Evolutionary conservation across 2,113 vertebrate species (phyloP), one percentile per base, ranked within the genome.

Genomic region (Sialia sialis): DNA sequence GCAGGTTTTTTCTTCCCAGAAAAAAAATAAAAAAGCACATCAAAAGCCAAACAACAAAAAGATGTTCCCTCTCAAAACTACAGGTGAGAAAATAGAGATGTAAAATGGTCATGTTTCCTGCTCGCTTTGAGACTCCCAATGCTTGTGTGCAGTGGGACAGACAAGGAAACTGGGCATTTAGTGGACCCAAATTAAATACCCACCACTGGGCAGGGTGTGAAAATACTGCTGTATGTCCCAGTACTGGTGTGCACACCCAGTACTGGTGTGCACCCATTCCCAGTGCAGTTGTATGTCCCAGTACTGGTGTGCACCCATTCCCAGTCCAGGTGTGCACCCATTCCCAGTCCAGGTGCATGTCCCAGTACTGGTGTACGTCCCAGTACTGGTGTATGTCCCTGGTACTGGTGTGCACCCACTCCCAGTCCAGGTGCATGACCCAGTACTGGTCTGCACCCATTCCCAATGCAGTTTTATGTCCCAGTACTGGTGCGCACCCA

Each of bases 161-260:
- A 9, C 18, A 7, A 56, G 34, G 32, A 0, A 59, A 17, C 8
- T 13, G 22, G 46, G 25, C 18, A 6, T 1, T 62, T 29, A 5
- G 41, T 41, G 2, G 4, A 36, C 34, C 23, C 41, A 23, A 20
- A 88, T 44, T 5, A 29, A 66, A 4, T 17, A 15, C 43, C 7
- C 67, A 5, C 4, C 1, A 1, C 23, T 1, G 2, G 39, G 54
- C 63, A 52, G 62, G 39, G 41, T 8, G 39, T 30, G 5, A 2
- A 1, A 3, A 64, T 0, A 2, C 68, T 5, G 4, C 9, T 4
- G 49, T 4, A 0, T 3, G 1, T 8, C 41, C 23, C 1, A 3
- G 34, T 5, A 16, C 41, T 3, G 39, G 20, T 15, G 32, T 27
- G 17, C 2, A 4, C 1, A 13, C 55, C 23, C 23, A 25, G 25